Evolutionary conservation across 92 coral and sea anemone species (phyloP).

Genomic region (Heteractis magnifica): DNA sequence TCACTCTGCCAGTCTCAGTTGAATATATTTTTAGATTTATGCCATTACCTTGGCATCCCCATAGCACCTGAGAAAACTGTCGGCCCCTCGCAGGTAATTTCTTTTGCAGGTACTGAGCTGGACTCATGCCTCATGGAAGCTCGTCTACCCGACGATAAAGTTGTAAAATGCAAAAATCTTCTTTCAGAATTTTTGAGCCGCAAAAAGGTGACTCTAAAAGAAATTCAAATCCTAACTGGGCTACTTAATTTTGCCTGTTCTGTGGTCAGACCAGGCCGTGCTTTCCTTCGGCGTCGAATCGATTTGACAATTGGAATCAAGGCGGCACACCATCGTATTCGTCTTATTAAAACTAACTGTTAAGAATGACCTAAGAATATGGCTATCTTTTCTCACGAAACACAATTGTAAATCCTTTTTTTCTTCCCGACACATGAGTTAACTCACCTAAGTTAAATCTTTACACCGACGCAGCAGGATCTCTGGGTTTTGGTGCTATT

Average conservation of each 20-base stretch:
- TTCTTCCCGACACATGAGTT: conserved; percentile 29
- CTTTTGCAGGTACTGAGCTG: conserved; percentile 46
- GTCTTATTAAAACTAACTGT: neutral
- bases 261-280: conserved; percentile 24
- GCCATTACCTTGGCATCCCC: neutral
- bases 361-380: neutral
- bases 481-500: conserved; percentile 27
- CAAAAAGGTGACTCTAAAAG: conserved; percentile 22
- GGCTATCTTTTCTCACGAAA: neutral
- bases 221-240: conserved; percentile 37
- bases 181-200: neutral
- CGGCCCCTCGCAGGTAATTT: conserved; percentile 28
- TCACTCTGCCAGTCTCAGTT: neutral
- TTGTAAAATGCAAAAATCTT: conserved; percentile 11
- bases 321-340: neutral
- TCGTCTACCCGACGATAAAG: conserved; percentile 33
- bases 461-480: conserved; percentile 24
- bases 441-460: conserved; percentile 18
- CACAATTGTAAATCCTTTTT: conserved; percentile 33
- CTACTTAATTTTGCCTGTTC: conserved; percentile 41
- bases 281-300: neutral
- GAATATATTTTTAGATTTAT: conserved; percentile 29
- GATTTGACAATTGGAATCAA: conserved; percentile 25
- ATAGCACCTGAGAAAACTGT: neutral
- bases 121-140: conserved; percentile 29